Base-by-base conservation (phyloP, 2,797 vertebrate species). In the Gallinago stenura region DNA sequence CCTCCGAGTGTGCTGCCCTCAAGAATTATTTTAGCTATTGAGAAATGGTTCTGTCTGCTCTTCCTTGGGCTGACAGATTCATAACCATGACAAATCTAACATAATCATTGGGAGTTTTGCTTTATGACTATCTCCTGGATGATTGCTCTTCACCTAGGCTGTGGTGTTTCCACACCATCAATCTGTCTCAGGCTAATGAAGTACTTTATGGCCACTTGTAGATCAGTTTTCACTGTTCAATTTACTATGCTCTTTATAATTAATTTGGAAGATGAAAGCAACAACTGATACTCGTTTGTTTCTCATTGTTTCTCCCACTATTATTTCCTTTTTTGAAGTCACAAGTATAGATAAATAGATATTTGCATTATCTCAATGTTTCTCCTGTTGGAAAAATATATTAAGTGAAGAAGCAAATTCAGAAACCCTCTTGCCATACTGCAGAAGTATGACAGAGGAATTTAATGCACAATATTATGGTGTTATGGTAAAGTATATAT, bases 111-210 rank as follows among this genome's bases (percentile, higher is more conserved):
- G 10, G 46, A 83, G 45, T 57, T 94, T 85, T 81, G 37, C 57
- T 68, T 83, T 75, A 65, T 61, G 48, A 39, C 73, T 62, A 7
- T 43, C 48, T 89, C 48, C 31, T 77, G 73, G 61, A 37, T 37
- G 41, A 66, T 62, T 84, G 51, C 56, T 88, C 45, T 72, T 30
- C 37, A 62, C 57, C 70, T 62, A 18, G 6, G 41, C 39, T 82
- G 57, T 45, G 60, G 35, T 64, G 35, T 79, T 91, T 95, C 82
- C 46, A 48, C 43, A 48, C 61, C 51, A 78, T 75, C 62, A 53
- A 54, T 79, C 72, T 78, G 39, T 76, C 73, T 93, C 22, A 62
- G 37, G 61, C 69, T 94, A 91, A 83, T 86, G 82, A 95, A 76
- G 51, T 51, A 48, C 39, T 96, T 96, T 66, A 91, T 16, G 8